Percentiles rank a stretch among this genome's conserved stretches.
Conservation (phyloP, 1,140 invertebrate species). For the Brachionus sp. region DNA sequence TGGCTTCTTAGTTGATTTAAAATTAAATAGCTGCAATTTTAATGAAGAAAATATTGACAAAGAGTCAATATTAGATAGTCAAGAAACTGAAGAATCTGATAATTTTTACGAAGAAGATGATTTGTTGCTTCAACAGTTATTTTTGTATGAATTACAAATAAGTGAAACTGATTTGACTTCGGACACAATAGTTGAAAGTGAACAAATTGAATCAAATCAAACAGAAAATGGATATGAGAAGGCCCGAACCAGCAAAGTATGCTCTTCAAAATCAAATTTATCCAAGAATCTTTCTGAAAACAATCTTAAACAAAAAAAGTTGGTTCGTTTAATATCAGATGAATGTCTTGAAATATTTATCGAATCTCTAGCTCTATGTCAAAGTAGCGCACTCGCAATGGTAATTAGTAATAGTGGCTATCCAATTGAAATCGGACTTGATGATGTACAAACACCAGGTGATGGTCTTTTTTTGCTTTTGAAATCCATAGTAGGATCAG, state of each 20-base stretch:
- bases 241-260: not conserved
- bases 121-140: conserved; percentile 24
- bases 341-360: not conserved
- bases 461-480: conserved; percentile 24
- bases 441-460: conserved; percentile 28
- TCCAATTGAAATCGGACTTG: not conserved
- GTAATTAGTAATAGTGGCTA: conserved; percentile 37
- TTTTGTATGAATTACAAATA: conserved; percentile 38
- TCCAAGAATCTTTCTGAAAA: not conserved
- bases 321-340: not conserved
- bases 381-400: conserved; percentile 40
- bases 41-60: not conserved
- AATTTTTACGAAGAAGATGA: conserved; percentile 35
- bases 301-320: conserved; percentile 20
- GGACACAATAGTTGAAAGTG: not conserved
- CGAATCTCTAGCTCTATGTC: conserved; percentile 22
- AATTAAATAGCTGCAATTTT: not conserved
- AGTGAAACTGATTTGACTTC: not conserved
- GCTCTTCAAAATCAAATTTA: not conserved
- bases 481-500: not conserved
- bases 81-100: not conserved
- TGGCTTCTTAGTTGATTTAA: conserved; percentile 63
- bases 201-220: not conserved
- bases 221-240: not conserved
- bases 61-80: not conserved